Conservation (phyloP, 2,113 vertebrate genomes). For the Oryzias curvinotus region DNA sequence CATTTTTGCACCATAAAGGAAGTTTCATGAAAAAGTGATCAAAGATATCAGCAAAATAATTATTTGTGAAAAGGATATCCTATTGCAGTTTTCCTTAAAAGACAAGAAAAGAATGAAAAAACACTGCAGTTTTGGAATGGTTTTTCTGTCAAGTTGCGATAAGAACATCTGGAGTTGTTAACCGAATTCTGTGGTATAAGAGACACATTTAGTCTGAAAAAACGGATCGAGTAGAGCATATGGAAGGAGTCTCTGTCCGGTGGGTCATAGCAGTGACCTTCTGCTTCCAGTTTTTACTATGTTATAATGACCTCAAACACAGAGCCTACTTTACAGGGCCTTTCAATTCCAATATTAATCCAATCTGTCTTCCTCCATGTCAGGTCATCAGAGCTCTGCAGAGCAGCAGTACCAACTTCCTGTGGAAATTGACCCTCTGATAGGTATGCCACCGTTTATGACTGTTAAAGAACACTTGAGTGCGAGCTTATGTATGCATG, state of each 20-base stretch:
- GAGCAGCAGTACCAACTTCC: conserved; percentile 98
- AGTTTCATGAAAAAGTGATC: too few relatives aligned
- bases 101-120: too few relatives aligned
- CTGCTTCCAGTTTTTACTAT: conserved; percentile 47
- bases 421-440: conserved; percentile 99
- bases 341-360: conserved; percentile 61
- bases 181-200: neutral
- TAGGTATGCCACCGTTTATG: conserved; percentile 87
- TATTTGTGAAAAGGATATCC: too few relatives aligned
- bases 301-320: conserved; percentile 45
- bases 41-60: too few relatives aligned
- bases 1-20: too few relatives aligned
- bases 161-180: too few relatives aligned
- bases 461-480: conserved; percentile 35
- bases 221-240: conserved; percentile 29
- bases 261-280: conserved; percentile 45
- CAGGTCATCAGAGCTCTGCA: conserved; percentile 95
- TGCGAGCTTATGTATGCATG: conserved; percentile 24
- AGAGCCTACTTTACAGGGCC: conserved; percentile 45
- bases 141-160: too few relatives aligned
- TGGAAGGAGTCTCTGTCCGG: neutral
- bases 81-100: too few relatives aligned
- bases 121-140: too few relatives aligned
- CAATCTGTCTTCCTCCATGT: conserved; percentile 73
- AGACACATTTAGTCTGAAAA: neutral